Base-by-base conservation (phyloP, 2,797 vertebrate species). In the Melanogrammus aeglefinus region DNA sequence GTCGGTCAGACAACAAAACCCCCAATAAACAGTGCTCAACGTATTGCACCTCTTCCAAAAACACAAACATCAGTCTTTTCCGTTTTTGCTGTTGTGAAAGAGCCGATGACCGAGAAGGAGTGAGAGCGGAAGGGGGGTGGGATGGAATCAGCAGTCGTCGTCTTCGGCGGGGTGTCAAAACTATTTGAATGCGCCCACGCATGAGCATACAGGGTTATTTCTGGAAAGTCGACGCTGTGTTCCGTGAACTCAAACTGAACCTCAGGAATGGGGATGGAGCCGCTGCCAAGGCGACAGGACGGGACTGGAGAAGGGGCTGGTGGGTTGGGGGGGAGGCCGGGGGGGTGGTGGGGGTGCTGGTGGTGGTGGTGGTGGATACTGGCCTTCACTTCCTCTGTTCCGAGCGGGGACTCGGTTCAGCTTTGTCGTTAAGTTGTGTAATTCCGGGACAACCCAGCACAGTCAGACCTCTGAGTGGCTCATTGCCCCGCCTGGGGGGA, bases 161-260 rank as follows among this genome's bases (percentile, higher is more conserved):
- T 91, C 87, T 88, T 85, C 77, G 76, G 79, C 88, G 81, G 81
- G 77, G 82, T 88, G 86, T 87, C 86, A 85, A 90, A 90, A 39
- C 89, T 92, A 89, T 93, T 94, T 88, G 86, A 87, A 91, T n/a
- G 82, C 92, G 89, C 90, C 91, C 92, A 91, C 88, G 86, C 91
- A 92, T 93, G 91, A 94, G 93, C 92, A 92, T 92, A 93, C 89
- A 88, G 51, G 51, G 91, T 93, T 94, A 94, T 93, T 92, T 94
- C 94, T 89, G 94, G 92, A 91, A 91, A 86, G 85, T 90, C 82
- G 84, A 92, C 86, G 84, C 77, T 57, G 85, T 84, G 87, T 92
- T 92, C 90, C 84, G 86, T 93, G 90, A 92, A 94, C 92, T 94
- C 79, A 76, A 84, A 80, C 87, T 88, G 91, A 93, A 92, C 90